Base-by-base conservation (phyloP, 2,797 vertebrate species). In the Clarias laeviceps region DNA sequence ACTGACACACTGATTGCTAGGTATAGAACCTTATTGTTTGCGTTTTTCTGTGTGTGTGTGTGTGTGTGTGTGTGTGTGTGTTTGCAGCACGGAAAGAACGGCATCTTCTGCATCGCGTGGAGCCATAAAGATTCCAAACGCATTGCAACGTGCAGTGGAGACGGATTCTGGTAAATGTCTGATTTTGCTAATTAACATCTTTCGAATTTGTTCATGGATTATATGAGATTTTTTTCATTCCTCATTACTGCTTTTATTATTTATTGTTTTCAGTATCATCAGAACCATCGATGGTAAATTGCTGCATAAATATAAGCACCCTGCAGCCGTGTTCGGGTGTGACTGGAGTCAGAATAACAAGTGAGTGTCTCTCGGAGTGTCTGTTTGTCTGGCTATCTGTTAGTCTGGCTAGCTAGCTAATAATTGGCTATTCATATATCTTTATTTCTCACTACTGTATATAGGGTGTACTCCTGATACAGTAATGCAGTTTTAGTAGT, bases 331-430 rank as follows among this genome's bases (percentile, higher is more conserved):
- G 29, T 99, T 99, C 86, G 98, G 98, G 57, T 99, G 98, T 91
- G 98, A 99, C 45, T 99, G 98, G 98, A 99, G 98, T 91, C 97
- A 99, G 92, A 99, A 98, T 90, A 99, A 98, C 93, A 99, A 98
- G 98, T 99, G 93, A 95, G 96, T 93, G 0, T 70, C 65, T 50
- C 37, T n/a, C 50, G 27, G 70, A 57, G 6, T 59, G 5, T 82
- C 45, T 69, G 0, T 40, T 1, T 69, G 50, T 34, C 27, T 59
- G 34, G 57, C 72, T 79, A 2, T 64, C 45, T 73, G 12, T 27
- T n/a, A 17, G 1, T 14, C 22, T 73, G 22, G 8, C 61, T 37
- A n/a, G 5, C 68, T 34, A n/a, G 14, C 66, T 64, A 4, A 6
- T 72, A 2, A 32, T 32, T 59, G 22, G 1, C 57, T 59, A 5